A percentile compares a stretch with the other conserved stretches of the same genome.
These are phyloP conservation scores for Microtus pennsylvanicus DNA, from an alignment of 2,113 vertebrate genomes.

Conservation along the genomic window DNA sequence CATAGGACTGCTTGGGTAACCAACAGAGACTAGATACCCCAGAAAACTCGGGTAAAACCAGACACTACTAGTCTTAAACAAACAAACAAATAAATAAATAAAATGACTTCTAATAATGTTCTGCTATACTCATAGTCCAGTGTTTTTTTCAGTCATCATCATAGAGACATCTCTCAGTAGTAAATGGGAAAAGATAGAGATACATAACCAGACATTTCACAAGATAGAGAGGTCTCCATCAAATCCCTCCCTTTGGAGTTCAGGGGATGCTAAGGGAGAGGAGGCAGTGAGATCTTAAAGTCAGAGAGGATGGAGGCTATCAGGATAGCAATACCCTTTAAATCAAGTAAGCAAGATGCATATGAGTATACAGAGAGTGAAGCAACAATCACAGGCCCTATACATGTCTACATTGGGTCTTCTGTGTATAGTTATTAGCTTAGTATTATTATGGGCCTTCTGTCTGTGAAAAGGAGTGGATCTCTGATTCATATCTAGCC, in stretches of 20 bases:
- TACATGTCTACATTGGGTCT: accelerated
- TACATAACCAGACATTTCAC: neutral
- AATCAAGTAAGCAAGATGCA: neutral
- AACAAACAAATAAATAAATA: neutral
- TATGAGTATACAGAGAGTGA: neutral
- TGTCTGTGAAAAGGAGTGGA: neutral
- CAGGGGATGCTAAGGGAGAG: neutral
- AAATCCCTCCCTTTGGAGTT: neutral
- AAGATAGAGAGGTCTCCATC: neutral
- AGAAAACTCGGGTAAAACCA: neutral
- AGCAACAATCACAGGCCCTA: no score
- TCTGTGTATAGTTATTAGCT: neutral
- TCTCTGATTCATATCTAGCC: neutral
- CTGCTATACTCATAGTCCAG: neutral
- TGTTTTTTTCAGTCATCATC: neutral
- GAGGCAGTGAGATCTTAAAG: neutral
- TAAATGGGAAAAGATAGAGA: neutral
- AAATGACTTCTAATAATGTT: neutral
- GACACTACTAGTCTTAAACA: neutral
- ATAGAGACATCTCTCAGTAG: neutral
- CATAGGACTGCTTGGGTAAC: neutral
- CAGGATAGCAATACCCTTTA: neutral
- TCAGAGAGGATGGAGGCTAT: neutral
- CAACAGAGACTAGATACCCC: no score
- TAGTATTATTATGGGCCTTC: neutral